Conservation (phyloP, 2,888 invertebrate species). For the Drosophila anceps region DNA sequence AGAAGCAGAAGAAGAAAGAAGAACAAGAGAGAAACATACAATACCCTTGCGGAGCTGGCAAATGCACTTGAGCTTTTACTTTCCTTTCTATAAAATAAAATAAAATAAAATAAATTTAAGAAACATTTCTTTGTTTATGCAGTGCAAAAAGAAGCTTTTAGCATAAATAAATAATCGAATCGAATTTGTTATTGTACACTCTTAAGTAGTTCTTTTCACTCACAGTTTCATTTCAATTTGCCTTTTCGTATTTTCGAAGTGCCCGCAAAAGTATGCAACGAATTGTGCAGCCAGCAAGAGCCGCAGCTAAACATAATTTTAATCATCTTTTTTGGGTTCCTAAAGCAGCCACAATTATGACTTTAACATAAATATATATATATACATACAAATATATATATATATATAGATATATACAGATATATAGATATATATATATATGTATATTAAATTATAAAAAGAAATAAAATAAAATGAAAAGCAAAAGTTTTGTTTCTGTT, state of each 20-base stretch:
- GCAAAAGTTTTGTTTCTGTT: slow-evolving; percentile 49
- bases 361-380: slow-evolving; percentile 22
- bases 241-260: not conserved
- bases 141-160: not conserved
- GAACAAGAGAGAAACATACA: not conserved
- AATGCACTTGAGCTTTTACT: not conserved
- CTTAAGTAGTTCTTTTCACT: slow-evolving; percentile 19
- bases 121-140: not conserved
- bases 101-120: too few species aligned
- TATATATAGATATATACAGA: slow-evolving; percentile 17
- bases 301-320: slow-evolving; percentile 19
- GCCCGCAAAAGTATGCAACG: slow-evolving; percentile 47
- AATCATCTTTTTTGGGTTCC: slow-evolving; percentile 65
- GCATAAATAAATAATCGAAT: slow-evolving; percentile 33
- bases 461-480: slow-evolving; percentile 13
- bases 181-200: slow-evolving; percentile 22
- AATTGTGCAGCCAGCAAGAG: slow-evolving; percentile 13
- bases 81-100: not conserved
- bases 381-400: slow-evolving; percentile 14
- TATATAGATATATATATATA: too few species aligned
- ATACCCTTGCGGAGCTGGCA: not conserved
- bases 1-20: not conserved
- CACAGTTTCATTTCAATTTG: slow-evolving; percentile 15
- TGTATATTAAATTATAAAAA: slow-evolving; percentile 24
- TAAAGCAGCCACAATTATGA: slow-evolving; percentile 65